phyloP scores from a whole-genome alignment of 2,888 invertebrate genomes.

The Erynnis tages region DNA sequence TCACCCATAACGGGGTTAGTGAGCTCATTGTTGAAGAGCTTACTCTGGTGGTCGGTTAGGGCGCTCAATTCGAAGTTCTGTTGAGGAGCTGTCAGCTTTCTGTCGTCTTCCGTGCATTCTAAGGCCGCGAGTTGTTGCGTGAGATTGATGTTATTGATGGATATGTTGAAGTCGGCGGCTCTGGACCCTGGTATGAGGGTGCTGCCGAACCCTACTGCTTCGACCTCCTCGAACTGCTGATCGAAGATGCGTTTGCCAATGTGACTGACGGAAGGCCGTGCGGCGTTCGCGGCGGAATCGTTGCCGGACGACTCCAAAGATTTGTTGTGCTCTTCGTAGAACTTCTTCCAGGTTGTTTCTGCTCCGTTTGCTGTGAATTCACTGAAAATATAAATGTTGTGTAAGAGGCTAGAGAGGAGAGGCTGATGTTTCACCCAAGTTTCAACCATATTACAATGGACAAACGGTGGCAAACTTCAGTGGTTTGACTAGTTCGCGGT shows the following conservation, averaged over 20 bases:
- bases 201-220: slow-evolving; percentile 50
- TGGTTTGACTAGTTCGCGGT: too few relatives aligned
- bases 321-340: slow-evolving; percentile 72
- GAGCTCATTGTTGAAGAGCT: slow-evolving; percentile 56
- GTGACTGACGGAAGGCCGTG: slow-evolving; percentile 50
- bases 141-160: slow-evolving; percentile 51
- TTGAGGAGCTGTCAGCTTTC: slow-evolving; percentile 45
- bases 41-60: slow-evolving; percentile 57
- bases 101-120: slow-evolving; percentile 47
- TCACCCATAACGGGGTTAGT: slow-evolving; percentile 47
- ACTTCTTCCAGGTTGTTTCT: slow-evolving; percentile 73
- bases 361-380: slow-evolving; percentile 71
- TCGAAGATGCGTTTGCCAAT: slow-evolving; percentile 62
- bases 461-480: too few relatives aligned
- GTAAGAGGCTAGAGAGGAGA: too few relatives aligned
- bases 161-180: slow-evolving; percentile 42
- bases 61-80: slow-evolving; percentile 59
- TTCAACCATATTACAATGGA: too few relatives aligned
- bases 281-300: slow-evolving; percentile 49
- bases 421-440: too few relatives aligned
- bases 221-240: slow-evolving; percentile 64
- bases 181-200: slow-evolving; percentile 37
- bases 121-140: slow-evolving; percentile 49
- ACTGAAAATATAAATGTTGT: slow-evolving; percentile 45
- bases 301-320: slow-evolving; percentile 65